A percentile compares a stretch with the other conserved stretches of the same genome.
Evolutionary conservation across 2,888 invertebrate genomes (phyloP).

Genomic region (Rhyacophila evoluta): DNA sequence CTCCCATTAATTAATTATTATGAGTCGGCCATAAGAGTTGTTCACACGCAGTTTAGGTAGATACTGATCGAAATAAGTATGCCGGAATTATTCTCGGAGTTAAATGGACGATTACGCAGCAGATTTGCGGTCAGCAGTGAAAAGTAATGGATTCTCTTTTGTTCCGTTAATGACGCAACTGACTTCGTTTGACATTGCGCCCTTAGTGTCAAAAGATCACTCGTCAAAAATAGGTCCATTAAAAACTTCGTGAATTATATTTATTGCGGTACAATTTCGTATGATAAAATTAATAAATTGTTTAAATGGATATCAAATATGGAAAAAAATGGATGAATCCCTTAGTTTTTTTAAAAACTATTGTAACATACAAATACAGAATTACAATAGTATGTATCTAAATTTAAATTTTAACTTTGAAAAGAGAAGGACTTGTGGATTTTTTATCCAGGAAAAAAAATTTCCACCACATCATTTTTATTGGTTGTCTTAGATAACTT

Average conservation of each 20-base stretch:
- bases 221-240: not conserved
- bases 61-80: not conserved
- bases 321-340: too few species aligned
- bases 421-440: too few species aligned
- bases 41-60: not conserved
- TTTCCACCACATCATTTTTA: too few species aligned
- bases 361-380: too few species aligned
- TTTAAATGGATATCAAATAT: too few species aligned
- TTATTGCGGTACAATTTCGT: too few species aligned
- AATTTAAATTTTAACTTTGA: too few species aligned
- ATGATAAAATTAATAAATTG: too few species aligned
- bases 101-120: slow-evolving; percentile 27
- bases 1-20: not conserved
- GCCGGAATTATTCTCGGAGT: not conserved
- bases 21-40: not conserved
- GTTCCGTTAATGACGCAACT: slow-evolving; percentile 1
- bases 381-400: too few species aligned
- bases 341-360: too few species aligned
- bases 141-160: slow-evolving; percentile 11
- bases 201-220: slow-evolving; percentile 10
- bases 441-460: too few species aligned
- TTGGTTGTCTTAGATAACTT: too few species aligned
- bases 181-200: not conserved
- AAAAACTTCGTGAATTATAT: not conserved
- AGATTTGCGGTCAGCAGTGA: not conserved